Evolutionary conservation across 2,888 invertebrate genomes (phyloP).

Genomic region (Phragmatobia fuliginosa): DNA sequence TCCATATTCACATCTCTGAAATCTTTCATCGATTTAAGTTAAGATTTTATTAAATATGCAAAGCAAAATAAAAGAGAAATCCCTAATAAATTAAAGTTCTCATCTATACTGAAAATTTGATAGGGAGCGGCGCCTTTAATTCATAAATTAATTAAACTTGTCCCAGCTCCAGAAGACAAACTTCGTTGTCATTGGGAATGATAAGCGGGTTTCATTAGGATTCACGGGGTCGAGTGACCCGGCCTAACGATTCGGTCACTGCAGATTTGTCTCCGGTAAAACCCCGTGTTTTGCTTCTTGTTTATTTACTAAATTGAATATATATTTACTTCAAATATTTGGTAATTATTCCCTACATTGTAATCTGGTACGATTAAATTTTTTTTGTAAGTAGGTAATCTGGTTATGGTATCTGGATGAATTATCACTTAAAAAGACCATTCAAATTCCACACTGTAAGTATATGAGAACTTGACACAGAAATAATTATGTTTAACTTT

Average conservation of each 20-base stretch:
- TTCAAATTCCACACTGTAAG: no score
- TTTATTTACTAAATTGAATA: constrained; percentile 30
- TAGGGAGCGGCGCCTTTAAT: constrained; percentile 70
- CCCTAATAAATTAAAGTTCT: constrained; percentile 35
- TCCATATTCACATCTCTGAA: no score
- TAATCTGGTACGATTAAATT: no score
- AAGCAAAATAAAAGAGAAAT: constrained; percentile 16
- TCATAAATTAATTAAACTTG: constrained; percentile 83
- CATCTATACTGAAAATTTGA: constrained; percentile 68
- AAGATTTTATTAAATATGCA: no score
- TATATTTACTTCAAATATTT: constrained; percentile 6
- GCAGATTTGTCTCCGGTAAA: constrained; percentile 73
- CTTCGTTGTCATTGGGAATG: constrained; percentile 75
- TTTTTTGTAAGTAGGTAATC: no score
- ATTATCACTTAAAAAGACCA: no score
- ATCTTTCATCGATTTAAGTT: no score
- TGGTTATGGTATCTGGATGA: no score
- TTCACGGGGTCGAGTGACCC: constrained; percentile 61
- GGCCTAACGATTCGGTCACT: constrained; percentile 71
- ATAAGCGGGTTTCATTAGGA: constrained; percentile 79
- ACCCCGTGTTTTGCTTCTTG: constrained; percentile 53
- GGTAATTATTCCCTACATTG: no score
- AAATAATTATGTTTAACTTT: no score
- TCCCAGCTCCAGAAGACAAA: constrained; percentile 58
- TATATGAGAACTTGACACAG: no score